A percentile compares a stretch with the other conserved stretches of the same genome.
Conservation (phyloP, 2,888 invertebrate genomes). For the Pyralis farinalis region DNA sequence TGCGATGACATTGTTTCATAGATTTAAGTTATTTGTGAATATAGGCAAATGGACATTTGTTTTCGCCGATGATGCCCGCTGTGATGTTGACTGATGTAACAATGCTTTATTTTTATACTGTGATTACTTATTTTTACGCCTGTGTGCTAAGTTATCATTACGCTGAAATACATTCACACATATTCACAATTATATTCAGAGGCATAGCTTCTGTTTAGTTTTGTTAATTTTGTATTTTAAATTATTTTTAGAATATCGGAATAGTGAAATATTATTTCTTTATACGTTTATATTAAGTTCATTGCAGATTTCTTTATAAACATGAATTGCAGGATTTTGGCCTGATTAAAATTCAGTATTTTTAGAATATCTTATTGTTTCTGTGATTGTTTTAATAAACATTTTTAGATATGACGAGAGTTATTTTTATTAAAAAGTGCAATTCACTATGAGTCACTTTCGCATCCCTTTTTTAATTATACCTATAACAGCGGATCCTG, state of each 20-base stretch:
- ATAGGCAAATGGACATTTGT: constrained; percentile 47
- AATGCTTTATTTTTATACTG: constrained; percentile 79
- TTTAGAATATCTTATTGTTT: constrained; percentile 65
- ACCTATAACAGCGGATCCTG: too few relatives aligned
- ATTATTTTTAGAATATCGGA: constrained; percentile 34
- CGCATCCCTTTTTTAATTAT: too few relatives aligned
- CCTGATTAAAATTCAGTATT: constrained; percentile 53
- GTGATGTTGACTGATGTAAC: constrained; percentile 75
- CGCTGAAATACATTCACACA: constrained; percentile 48
- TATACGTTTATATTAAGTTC: constrained; percentile 37
- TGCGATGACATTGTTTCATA: constrained; percentile 30
- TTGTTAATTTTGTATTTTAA: constrained; percentile 46
- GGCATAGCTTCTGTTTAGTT: constrained; percentile 54
- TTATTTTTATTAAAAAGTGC: too few relatives aligned
- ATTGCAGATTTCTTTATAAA: constrained; percentile 35
- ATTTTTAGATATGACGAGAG: constrained; percentile 35
- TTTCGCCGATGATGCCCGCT: constrained; percentile 66
- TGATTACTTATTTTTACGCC: constrained; percentile 68
- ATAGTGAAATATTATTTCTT: constrained; percentile 37
- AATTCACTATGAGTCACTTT: too few relatives aligned
- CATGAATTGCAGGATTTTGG: constrained; percentile 32
- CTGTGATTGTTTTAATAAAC: constrained; percentile 68
- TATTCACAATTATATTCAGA: constrained; percentile 30
- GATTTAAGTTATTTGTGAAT: constrained; percentile 30
- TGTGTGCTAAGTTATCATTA: constrained; percentile 55